Percentiles rank a stretch among this genome's conserved stretches.
Conservation (phyloP, 2,113 vertebrate species). For the Epinephelus lanceolatus region DNA sequence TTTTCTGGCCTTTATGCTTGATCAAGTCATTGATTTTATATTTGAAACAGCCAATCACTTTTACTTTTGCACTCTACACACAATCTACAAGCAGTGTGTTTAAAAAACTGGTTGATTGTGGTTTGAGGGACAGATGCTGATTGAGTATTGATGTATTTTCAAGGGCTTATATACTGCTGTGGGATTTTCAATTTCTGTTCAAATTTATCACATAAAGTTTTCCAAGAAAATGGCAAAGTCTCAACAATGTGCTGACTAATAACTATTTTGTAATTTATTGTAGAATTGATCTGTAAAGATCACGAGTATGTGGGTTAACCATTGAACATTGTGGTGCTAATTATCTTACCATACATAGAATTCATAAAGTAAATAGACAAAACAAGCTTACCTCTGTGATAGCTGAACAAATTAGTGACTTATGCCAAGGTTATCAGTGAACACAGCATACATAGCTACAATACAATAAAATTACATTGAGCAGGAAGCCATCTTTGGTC, state of each 20-base stretch:
- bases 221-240: neutral
- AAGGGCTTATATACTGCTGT: neutral
- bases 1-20: neutral
- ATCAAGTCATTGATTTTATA: constrained; percentile 1
- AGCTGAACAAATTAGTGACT: constrained; percentile 77
- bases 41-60: neutral
- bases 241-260: neutral
- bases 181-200: neutral
- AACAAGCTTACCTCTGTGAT: constrained; percentile 76
- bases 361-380: constrained; percentile 79
- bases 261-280: constrained; percentile 76
- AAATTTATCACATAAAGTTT: constrained; percentile 48
- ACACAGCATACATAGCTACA: constrained; percentile 79
- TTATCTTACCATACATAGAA: constrained; percentile 76
- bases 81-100: neutral
- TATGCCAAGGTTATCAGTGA: constrained; percentile 75
- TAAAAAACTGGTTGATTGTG: neutral
- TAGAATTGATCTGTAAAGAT: constrained; percentile 74
- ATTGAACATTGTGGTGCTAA: constrained; percentile 76
- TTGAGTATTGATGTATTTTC: neutral
- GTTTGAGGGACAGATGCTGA: neutral
- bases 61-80: neutral
- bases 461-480: constrained; percentile 77
- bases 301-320: constrained; percentile 79
- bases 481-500: constrained; percentile 87